Evolutionary conservation across 2,888 invertebrate species (phyloP).

Genomic region (Azorinus chamasolen): DNA sequence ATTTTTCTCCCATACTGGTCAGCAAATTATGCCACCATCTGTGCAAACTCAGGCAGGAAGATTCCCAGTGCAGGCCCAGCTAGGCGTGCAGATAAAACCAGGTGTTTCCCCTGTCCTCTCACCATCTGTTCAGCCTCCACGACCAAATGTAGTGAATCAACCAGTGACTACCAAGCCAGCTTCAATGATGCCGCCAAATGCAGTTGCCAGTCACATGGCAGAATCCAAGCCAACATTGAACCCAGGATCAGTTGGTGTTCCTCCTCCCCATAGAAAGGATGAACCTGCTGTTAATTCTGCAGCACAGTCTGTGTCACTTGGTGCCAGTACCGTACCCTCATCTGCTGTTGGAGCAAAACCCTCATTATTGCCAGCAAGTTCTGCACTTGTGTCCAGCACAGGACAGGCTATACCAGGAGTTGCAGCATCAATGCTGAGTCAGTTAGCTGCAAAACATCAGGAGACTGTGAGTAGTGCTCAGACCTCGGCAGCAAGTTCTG

Average conservation of each 20-base stretch:
- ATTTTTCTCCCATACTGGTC: constrained; percentile 72
- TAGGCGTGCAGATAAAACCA: constrained; percentile 19
- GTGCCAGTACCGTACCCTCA: no score
- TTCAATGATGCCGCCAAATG: constrained; percentile 69
- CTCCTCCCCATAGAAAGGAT: constrained; percentile 18
- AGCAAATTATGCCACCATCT: constrained; percentile 25
- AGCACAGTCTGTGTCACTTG: no score
- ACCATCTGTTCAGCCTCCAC: constrained; percentile 36
- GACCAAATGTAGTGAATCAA: constrained; percentile 27
- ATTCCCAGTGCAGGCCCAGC: constrained; percentile 35
- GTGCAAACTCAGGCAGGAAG: constrained; percentile 29
- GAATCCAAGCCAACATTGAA: constrained; percentile 54
- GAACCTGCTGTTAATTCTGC: background rate
- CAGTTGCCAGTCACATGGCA: constrained; percentile 56
- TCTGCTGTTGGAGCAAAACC: no score
- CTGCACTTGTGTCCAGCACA: no score
- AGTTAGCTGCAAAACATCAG: constrained; percentile 59
- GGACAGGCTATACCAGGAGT: constrained; percentile 28
- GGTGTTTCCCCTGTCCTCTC: constrained; percentile 5
- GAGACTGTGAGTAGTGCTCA: constrained; percentile 5
- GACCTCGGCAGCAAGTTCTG: constrained; percentile 12
- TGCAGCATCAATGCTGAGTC: constrained; percentile 50
- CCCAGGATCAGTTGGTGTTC: constrained; percentile 61
- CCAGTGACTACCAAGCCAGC: constrained; percentile 29
- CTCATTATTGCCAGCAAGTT: no score